Evolutionary conservation across 2,797 vertebrate species (phyloP).

Genomic region (Lateolabrax maculatus): DNA sequence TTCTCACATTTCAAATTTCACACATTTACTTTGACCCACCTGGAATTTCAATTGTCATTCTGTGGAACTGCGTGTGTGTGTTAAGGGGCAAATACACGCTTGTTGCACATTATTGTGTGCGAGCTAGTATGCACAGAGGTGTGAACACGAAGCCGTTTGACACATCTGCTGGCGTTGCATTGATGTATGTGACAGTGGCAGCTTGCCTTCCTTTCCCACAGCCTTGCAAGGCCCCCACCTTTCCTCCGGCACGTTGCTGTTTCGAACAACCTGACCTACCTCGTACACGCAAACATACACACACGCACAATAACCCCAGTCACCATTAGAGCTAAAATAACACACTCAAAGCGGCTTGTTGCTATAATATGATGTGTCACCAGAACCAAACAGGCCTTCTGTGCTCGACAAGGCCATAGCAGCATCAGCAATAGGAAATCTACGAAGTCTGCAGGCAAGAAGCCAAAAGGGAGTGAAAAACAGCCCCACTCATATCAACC

Average conservation of each 20-base stretch:
- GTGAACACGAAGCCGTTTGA: slow-evolving; percentile 81
- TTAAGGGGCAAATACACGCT: slow-evolving; percentile 36
- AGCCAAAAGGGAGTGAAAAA: slow-evolving; percentile 72
- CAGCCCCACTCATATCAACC: slow-evolving; percentile 62
- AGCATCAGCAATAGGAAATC: slow-evolving; percentile 48
- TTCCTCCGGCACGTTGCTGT: slow-evolving; percentile 42
- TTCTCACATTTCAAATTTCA: slow-evolving; percentile 61
- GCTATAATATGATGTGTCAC: slow-evolving; percentile 74
- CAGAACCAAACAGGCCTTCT: slow-evolving; percentile 60
- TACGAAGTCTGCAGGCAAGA: slow-evolving; percentile 60
- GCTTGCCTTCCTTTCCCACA: slow-evolving; percentile 81
- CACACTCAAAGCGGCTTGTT: slow-evolving; percentile 60
- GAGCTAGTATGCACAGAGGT: slow-evolving; percentile 68
- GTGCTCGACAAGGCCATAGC: slow-evolving; percentile 62
- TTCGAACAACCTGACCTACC: slow-evolving; percentile 53
- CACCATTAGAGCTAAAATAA: slow-evolving; percentile 65
- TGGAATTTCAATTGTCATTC: slow-evolving; percentile 59
- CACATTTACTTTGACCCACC: slow-evolving; percentile 52
- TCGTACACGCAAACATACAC: slow-evolving; percentile 25
- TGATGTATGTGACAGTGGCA: slow-evolving; percentile 75
- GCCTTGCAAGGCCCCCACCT: slow-evolving; percentile 61
- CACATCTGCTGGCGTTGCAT: slow-evolving; percentile 79
- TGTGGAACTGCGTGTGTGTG: slow-evolving; percentile 28
- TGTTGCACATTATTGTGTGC: slow-evolving; percentile 63
- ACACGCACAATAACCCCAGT: slow-evolving; percentile 57